These are phyloP conservation scores for Coilia nasus DNA, from an alignment of 2,797 vertebrate genomes.

Conservation along the genomic window DNA sequence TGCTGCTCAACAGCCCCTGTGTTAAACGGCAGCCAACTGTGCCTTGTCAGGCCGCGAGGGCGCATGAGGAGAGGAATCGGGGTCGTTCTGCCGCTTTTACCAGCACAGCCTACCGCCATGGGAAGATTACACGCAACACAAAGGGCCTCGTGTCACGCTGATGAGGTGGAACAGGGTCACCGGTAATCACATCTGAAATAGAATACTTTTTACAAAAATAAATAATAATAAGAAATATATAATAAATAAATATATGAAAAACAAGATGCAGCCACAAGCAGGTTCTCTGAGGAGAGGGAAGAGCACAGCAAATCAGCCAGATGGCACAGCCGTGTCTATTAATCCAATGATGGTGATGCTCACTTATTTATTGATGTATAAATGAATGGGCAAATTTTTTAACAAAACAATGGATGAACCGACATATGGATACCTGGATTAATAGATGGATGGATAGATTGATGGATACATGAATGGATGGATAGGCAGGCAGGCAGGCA, in stretches of 20 bases:
- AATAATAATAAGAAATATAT: no score
- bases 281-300: background rate
- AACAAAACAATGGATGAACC: background rate
- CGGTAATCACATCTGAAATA: background rate
- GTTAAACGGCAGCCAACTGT: background rate
- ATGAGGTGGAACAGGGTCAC: slow-evolving; percentile 20
- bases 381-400: no score
- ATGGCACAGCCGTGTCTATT: background rate
- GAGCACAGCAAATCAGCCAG: background rate
- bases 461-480: background rate
- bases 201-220: background rate
- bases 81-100: background rate
- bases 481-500: no score
- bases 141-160: background rate
- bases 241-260: background rate
- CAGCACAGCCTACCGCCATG: background rate
- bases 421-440: background rate
- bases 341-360: background rate
- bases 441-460: background rate
- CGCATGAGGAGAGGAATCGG: background rate
- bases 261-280: background rate
- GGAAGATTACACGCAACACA: background rate
- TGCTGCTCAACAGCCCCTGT: background rate
- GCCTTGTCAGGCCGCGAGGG: background rate
- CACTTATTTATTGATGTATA: background rate